phyloP scores from a whole-genome alignment of 2,888 invertebrate genomes.

The Meloe dianella region DNA sequence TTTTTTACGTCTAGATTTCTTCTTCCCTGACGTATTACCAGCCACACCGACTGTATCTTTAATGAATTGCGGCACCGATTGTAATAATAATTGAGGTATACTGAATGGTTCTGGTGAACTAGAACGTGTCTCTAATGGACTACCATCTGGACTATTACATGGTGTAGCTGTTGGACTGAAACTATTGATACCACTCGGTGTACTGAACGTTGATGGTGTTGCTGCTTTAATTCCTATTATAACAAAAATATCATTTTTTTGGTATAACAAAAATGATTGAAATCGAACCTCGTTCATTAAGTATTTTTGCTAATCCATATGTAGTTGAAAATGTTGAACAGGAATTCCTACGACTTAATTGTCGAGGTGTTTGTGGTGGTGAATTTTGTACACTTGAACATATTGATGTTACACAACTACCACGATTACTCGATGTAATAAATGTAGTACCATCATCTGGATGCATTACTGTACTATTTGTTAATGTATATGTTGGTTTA shows the following conservation, averaged over 20 bases:
- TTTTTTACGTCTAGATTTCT: conserved; percentile 22
- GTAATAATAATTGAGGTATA: conserved; percentile 65
- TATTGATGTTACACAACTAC: conserved; percentile 71
- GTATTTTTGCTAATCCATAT: conserved; percentile 73
- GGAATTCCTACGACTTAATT: conserved; percentile 77
- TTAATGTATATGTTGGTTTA: conserved; percentile 83
- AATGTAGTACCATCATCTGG: conserved; percentile 84
- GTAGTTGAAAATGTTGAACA: conserved; percentile 81
- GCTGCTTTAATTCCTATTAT: conserved; percentile 69
- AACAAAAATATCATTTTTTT: conserved; percentile 7
- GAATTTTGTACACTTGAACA: conserved; percentile 64
- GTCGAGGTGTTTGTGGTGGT: conserved; percentile 61
- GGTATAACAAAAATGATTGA: background rate
- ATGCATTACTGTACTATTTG: conserved; percentile 88
- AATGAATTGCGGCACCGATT: conserved; percentile 71
- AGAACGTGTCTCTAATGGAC: conserved; percentile 65
- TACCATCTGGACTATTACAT: conserved; percentile 81
- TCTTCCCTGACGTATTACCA: conserved; percentile 53
- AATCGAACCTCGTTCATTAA: conserved; percentile 71
- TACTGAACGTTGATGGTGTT: conserved; percentile 71
- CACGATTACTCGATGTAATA: conserved; percentile 66
- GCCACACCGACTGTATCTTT: conserved; percentile 68
- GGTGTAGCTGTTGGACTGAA: conserved; percentile 87
- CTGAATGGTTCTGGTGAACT: conserved; percentile 65
- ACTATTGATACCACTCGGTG: conserved; percentile 69